Evolutionary conservation across 2,888 invertebrate species (phyloP).

Genomic region (Latrodectus hesperus): DNA sequence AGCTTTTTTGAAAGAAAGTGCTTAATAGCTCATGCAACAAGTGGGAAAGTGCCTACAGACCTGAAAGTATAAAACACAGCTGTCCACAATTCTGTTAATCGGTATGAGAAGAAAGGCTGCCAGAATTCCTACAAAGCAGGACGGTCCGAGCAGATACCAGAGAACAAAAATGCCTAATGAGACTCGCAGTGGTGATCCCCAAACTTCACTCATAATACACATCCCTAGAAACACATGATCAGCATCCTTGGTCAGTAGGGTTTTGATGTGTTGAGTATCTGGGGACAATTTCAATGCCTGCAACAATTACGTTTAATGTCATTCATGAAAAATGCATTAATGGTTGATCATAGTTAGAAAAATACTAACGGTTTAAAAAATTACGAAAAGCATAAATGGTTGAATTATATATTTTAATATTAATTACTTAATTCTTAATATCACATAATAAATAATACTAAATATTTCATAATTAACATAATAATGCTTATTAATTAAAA

Average conservation of each 20-base stretch:
- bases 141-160: constrained; percentile 66
- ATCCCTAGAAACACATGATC: constrained; percentile 69
- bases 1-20: too few species aligned
- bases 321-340: too few species aligned
- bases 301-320: not conserved
- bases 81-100: constrained; percentile 32
- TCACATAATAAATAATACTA: too few species aligned
- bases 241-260: constrained; percentile 52
- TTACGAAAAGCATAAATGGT: too few species aligned
- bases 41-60: constrained; percentile 4
- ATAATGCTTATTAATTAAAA: too few species aligned
- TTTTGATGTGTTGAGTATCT: constrained; percentile 14
- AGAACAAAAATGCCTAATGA: constrained; percentile 64
- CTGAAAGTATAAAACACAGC: constrained; percentile 16
- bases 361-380: too few species aligned
- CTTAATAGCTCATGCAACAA: too few species aligned
- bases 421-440: too few species aligned
- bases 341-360: too few species aligned
- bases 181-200: constrained; percentile 70
- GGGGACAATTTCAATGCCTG: constrained; percentile 46
- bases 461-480: too few species aligned
- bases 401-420: too few species aligned
- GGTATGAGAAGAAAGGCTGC: constrained; percentile 68
- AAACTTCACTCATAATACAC: constrained; percentile 59
- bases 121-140: constrained; percentile 68